Evolutionary conservation across 1,140 invertebrate genomes (phyloP).

Genomic region (Campodea augens): DNA sequence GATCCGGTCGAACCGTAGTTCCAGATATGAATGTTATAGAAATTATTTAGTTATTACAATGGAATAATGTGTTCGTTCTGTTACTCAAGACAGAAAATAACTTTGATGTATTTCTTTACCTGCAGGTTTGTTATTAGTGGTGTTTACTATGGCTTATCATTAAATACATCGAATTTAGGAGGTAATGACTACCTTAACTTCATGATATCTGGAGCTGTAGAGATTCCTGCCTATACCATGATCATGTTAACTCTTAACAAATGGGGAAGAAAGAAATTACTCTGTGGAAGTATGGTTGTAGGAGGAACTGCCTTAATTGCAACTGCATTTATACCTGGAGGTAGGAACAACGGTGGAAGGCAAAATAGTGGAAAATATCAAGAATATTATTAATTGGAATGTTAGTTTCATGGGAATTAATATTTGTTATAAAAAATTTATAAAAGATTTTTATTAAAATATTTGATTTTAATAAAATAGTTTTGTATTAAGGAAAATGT

Average conservation of each 20-base stretch:
- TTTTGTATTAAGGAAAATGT: too few species aligned
- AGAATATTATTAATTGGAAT: conserved; percentile 6
- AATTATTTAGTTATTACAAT: too few species aligned
- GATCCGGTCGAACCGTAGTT: too few species aligned
- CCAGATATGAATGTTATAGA: too few species aligned
- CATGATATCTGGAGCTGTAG: conserved; percentile 49
- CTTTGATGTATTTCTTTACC: too few species aligned
- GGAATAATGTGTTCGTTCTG: too few species aligned
- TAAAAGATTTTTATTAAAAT: conserved; percentile 5
- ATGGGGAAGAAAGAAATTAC: conserved; percentile 45
- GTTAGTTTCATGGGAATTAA: conserved; percentile 6
- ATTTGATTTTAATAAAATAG: conserved; percentile 3
- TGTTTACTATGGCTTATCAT: conserved; percentile 62
- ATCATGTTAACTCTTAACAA: conserved; percentile 46
- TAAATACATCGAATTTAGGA: conserved; percentile 52
- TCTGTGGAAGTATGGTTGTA: conserved; percentile 46
- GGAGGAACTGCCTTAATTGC: conserved; percentile 39
- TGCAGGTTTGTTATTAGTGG: conserved; percentile 53
- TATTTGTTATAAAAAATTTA: conserved; percentile 4
- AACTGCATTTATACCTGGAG: conserved; percentile 34
- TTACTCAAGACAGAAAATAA: too few species aligned
- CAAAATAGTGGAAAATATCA: neutral
- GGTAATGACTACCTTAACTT: conserved; percentile 57
- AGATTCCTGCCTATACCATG: conserved; percentile 52
- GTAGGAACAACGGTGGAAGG: conserved; percentile 21